Base-by-base conservation (phyloP, 1,140 invertebrate genomes). In the Conus betulinus region DNA sequence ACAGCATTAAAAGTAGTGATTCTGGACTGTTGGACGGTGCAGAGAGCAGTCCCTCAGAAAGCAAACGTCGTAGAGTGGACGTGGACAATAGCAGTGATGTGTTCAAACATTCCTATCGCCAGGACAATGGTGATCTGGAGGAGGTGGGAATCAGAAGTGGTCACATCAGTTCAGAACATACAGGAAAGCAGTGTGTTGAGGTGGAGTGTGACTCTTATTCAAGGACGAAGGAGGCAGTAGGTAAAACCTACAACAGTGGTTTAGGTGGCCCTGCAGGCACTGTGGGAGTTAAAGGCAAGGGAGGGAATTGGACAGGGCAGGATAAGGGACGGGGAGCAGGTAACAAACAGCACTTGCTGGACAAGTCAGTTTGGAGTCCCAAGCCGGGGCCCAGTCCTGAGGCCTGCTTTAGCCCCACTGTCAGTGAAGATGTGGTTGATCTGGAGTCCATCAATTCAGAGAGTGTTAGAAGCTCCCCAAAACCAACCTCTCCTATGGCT, bases 401-500 rank as follows among this genome's bases (percentile, higher is more conserved):
- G 17, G 84, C 71, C 39, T 87, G 76, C 79, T 88, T 88, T 52
- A 88, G 87, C 87, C 87, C 89, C 17, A 79, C 67, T 5, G 67
- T 84, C 60, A 88, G 88, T 60, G 89, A 90, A 39, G 89, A 88
- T n/a, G 67, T 82, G 15, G 82, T 78, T 23, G 76, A 88, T 6
- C 11, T 87, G 78, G 89, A 90, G 51, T 90, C 89, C 51, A 83
- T 85, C 25, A 88, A 79, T 23, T 90, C 89, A 71, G 88, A 87
- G 23, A 90, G 88, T 87, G 71, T 87, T 4, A 84, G 88, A 39
- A 90, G 89, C 51, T 88, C 87, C n/a, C 74, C 84, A 5, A 88
- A 90, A 88, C 89, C 84, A 25, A 20, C 52, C 11, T 90, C 88
- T 39, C 79, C 84, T 20, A 53, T 79, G 53, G 71, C 15, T 20